Evolutionary conservation across 2,797 vertebrate genomes (phyloP).

Genomic region (Clarias laeviceps): DNA sequence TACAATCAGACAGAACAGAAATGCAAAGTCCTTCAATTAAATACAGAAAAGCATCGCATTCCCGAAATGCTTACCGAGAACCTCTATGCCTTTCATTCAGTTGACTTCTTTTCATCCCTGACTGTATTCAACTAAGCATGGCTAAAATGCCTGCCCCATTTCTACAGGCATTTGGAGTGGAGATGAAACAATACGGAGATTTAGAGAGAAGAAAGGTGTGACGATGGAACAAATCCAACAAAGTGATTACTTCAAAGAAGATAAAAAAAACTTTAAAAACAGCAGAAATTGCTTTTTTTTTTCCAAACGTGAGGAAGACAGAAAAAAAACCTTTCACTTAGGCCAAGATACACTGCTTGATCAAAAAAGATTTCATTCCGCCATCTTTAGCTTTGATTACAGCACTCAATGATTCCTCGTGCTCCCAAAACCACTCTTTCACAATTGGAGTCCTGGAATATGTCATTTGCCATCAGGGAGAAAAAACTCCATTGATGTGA

Average conservation of each 20-base stretch:
- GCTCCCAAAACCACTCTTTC: too few species aligned
- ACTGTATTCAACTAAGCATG: not conserved
- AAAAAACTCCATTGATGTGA: too few species aligned
- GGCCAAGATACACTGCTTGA: not conserved
- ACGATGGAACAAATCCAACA: not conserved
- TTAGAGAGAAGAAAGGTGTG: not conserved
- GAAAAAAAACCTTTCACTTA: not conserved
- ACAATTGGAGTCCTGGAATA: too few species aligned
- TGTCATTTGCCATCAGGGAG: too few species aligned
- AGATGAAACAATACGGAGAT: constrained; percentile 12
- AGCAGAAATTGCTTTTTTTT: not conserved
- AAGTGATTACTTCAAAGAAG: not conserved
- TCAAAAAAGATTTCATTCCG: too few species aligned
- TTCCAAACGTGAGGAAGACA: constrained; percentile 12
- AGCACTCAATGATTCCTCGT: too few species aligned
- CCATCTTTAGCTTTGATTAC: too few species aligned
- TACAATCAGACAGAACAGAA: constrained; percentile 60
- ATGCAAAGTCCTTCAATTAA: not conserved
- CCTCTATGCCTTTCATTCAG: not conserved
- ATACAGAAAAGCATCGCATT: not conserved
- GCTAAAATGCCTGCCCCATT: constrained; percentile 20
- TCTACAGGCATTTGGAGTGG: not conserved
- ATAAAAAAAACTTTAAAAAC: not conserved
- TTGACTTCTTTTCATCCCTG: constrained; percentile 14
- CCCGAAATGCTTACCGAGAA: not conserved